Percentiles rank a stretch among this genome's conserved stretches.
Evolutionary conservation across 92 coral and sea anemone genomes (phyloP).

Genomic region (Actinostola sp.): DNA sequence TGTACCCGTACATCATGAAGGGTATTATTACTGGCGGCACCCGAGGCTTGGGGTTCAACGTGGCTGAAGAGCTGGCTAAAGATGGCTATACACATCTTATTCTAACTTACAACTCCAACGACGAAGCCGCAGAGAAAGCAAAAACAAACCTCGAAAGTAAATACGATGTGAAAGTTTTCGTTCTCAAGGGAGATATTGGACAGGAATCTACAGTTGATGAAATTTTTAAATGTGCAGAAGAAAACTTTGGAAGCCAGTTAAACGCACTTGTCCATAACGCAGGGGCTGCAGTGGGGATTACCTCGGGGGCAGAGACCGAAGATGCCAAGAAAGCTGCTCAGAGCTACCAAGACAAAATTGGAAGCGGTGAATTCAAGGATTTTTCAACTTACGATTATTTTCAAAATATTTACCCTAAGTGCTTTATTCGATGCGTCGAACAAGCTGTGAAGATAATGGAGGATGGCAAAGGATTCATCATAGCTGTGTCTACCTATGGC

Average conservation of each 20-base stretch:
- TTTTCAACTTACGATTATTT: conserved; percentile 78
- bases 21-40: conserved; percentile 82
- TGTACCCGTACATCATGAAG: conserved; percentile 24
- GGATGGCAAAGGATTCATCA: conserved; percentile 65
- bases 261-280: conserved; percentile 78
- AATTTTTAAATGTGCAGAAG: conserved; percentile 69
- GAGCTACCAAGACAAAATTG: conserved; percentile 67
- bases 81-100: conserved; percentile 72
- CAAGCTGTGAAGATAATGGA: conserved; percentile 78
- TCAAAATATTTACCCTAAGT: conserved; percentile 79
- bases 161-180: conserved; percentile 50
- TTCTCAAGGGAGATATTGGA: conserved; percentile 71
- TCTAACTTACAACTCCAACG: conserved; percentile 77
- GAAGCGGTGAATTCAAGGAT: conserved; percentile 60
- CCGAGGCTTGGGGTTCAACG: conserved; percentile 73
- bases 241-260: conserved; percentile 66
- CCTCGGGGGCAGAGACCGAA: conserved; percentile 64
- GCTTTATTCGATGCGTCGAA: conserved; percentile 80
- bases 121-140: conserved; percentile 65
- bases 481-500: conserved; percentile 80
- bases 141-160: conserved; percentile 52
- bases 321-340: conserved; percentile 70
- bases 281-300: conserved; percentile 71
- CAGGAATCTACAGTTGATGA: conserved; percentile 58
- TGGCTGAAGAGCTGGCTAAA: conserved; percentile 64